Conservation (phyloP, 1,140 invertebrate species). For the Drosophila hydei region DNA sequence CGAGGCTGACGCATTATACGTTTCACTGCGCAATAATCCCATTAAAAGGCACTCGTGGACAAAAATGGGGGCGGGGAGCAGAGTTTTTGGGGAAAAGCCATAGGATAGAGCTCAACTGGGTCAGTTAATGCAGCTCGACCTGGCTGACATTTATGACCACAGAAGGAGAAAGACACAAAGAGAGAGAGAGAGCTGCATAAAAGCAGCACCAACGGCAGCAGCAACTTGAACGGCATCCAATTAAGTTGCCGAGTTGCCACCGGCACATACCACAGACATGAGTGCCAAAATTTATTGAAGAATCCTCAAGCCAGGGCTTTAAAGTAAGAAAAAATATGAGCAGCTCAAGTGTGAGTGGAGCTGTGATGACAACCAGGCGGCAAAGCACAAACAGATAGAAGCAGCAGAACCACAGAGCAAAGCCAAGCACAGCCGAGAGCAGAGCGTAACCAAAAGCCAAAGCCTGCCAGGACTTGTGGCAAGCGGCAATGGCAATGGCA, state of each 20-base stretch:
- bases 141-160: constrained; percentile 73
- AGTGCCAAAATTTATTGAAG: constrained; percentile 73
- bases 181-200: not conserved
- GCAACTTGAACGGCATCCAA: constrained; percentile 52
- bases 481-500: too few relatives aligned
- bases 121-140: constrained; percentile 77
- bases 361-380: constrained; percentile 10
- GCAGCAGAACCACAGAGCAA: not conserved
- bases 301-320: constrained; percentile 53
- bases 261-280: constrained; percentile 49
- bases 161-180: constrained; percentile 3
- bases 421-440: constrained; percentile 23
- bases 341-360: constrained; percentile 19
- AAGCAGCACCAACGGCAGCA: too few relatives aligned
- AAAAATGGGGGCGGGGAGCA: constrained; percentile 7
- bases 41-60: constrained; percentile 57
- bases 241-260: constrained; percentile 56
- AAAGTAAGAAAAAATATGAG: constrained; percentile 59
- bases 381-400: constrained; percentile 3
- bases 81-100: constrained; percentile 11
- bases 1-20: constrained; percentile 69
- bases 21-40: constrained; percentile 78
- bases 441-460: constrained; percentile 56
- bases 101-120: constrained; percentile 62
- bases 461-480: constrained; percentile 68